Percentiles rank a stretch among this genome's conserved stretches.
Evolutionary conservation across 2,888 invertebrate genomes (phyloP).

Genomic region (Nebria salina): DNA sequence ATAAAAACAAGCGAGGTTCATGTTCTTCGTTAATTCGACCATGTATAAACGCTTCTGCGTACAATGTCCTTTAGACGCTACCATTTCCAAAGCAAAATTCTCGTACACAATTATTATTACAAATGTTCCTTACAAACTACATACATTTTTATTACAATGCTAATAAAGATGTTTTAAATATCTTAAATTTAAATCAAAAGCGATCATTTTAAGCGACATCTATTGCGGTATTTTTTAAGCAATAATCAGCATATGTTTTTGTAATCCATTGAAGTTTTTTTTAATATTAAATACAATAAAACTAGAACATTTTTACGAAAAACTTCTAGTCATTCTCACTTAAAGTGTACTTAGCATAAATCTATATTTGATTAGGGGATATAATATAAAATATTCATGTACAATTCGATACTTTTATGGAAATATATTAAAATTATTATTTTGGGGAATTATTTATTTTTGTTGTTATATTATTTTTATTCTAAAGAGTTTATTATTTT

Average conservation of each 20-base stretch:
- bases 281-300: too few relatives aligned
- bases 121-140: not conserved
- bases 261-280: not conserved
- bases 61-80: not conserved
- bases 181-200: not conserved
- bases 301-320: too few relatives aligned
- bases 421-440: too few relatives aligned
- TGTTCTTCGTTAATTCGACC: constrained; percentile 44
- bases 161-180: not conserved
- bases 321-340: too few relatives aligned
- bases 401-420: too few relatives aligned
- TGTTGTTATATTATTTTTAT: too few relatives aligned
- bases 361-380: too few relatives aligned
- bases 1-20: constrained; percentile 57
- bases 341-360: too few relatives aligned
- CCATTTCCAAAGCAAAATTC: not conserved
- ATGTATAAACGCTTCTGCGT: constrained; percentile 35
- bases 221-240: not conserved
- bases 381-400: too few relatives aligned
- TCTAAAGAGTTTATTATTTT: too few relatives aligned
- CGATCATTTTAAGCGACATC: not conserved
- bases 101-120: not conserved
- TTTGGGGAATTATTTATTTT: too few relatives aligned
- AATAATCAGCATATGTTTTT: not conserved
- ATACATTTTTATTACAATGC: not conserved